A percentile compares a stretch with the other conserved stretches of the same genome.
Evolutionary conservation across 2,797 vertebrate genomes (phyloP).

Genomic region (Typhlichthys subterraneus): DNA sequence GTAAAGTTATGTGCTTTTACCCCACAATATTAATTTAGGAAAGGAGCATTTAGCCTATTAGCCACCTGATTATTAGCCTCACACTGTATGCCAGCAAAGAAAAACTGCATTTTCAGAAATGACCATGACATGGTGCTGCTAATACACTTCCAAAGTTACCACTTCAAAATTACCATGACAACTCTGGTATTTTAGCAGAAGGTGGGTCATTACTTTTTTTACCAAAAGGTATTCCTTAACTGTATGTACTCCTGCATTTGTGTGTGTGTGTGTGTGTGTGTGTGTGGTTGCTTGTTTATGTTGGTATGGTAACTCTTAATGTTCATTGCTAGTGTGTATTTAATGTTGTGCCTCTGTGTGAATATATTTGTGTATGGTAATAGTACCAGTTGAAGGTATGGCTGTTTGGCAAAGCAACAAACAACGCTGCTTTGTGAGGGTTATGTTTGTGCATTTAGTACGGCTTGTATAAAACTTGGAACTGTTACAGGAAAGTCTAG

Average conservation of each 20-base stretch:
- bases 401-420: slow-evolving; percentile 52
- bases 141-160: no score
- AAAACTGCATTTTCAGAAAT: no score
- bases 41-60: no score
- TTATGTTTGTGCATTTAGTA: neutral
- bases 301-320: neutral
- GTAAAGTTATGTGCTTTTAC: no score
- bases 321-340: neutral
- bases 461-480: neutral
- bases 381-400: slow-evolving; percentile 33
- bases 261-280: slow-evolving; percentile 9
- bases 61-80: no score
- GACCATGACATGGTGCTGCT: no score
- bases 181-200: slow-evolving; percentile 38
- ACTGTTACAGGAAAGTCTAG: neutral
- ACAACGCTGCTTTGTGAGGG: slow-evolving; percentile 30
- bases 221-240: slow-evolving; percentile 32
- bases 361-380: neutral
- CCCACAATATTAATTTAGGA: no score
- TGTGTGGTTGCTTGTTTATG: slow-evolving; percentile 6
- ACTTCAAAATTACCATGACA: no score
- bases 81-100: no score
- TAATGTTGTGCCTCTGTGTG: slow-evolving; percentile 5
- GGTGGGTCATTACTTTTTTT: slow-evolving; percentile 24
- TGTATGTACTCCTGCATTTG: neutral